Base-by-base conservation (phyloP, 2,113 vertebrate genomes). In the Oenanthe oenanthe region DNA sequence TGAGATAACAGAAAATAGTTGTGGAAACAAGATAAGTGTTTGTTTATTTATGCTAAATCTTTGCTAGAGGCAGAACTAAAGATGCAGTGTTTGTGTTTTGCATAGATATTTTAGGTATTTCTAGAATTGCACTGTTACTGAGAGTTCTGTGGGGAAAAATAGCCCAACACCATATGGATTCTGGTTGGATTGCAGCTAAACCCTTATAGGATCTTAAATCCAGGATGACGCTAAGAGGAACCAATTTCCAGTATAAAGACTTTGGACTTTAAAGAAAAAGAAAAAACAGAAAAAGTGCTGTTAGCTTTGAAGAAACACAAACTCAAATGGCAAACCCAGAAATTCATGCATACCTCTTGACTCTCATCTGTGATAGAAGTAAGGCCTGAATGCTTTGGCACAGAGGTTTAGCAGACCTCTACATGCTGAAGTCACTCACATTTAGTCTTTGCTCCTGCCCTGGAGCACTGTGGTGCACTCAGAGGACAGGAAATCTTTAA, bases 31-130 rank as follows among this genome's bases (percentile, higher is more conserved):
- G 31, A 17, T 74, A 32, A 7, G 11, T 13, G 3, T 77, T 93
- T 58, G 17, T 83, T 91, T 86, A 22, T 36, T 91, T 94, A 63
- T 34, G 63, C 51, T 75, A 71, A 71, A 67, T 85, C 16, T 74
- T 79, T 73, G 79, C 56, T 50, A 38, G 66, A 61, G 66, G 68
- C 32, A 62, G 17, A 40, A 56, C 13, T 88, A 61, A 85, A 75
- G 29, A 78, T 63, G 25, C 48, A 11, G 15, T 67, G 18, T 43
- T 77, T 17, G 2, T 62, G 12, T 50, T 86, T 87, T 89, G 29
- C 12, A 20, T 45, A 45, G 43, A 45, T 45, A 45, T 45, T 45
- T 20, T 67, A 29, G 29, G 3, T 88, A 51, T 92, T 94, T 90
- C 61, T 71, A 62, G 58, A 90, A 63, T 60, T 45, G 7, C 31